These are phyloP conservation scores for Agrotis ipsilon DNA, from an alignment of 2,888 invertebrate species.

Conservation along the genomic window DNA sequence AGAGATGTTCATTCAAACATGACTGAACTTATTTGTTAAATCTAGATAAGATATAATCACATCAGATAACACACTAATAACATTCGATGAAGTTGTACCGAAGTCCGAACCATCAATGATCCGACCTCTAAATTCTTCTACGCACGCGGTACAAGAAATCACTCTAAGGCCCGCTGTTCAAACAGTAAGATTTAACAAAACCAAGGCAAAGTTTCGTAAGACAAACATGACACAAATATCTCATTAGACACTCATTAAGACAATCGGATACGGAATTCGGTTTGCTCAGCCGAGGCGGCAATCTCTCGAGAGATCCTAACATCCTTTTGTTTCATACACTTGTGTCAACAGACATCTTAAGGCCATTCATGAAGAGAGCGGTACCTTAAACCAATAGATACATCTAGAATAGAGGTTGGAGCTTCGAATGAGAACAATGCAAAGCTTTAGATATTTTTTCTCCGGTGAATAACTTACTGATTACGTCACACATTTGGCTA, in stretches of 20 bases:
- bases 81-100: slow-evolving; percentile 23
- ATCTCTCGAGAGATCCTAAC: slow-evolving; percentile 79
- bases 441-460: slow-evolving; percentile 22
- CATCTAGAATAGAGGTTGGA: slow-evolving; percentile 41
- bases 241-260: slow-evolving; percentile 82
- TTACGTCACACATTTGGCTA: background rate
- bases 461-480: slow-evolving; percentile 1
- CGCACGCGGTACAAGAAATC: slow-evolving; percentile 27
- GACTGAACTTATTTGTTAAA: slow-evolving; percentile 19
- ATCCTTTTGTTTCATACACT: slow-evolving; percentile 84
- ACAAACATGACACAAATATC: slow-evolving; percentile 73
- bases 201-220: slow-evolving; percentile 69
- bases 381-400: slow-evolving; percentile 52
- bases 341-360: slow-evolving; percentile 79
- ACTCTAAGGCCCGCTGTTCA: slow-evolving; percentile 44
- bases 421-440: slow-evolving; percentile 31
- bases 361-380: slow-evolving; percentile 64
- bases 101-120: background rate
- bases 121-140: slow-evolving; percentile 35
- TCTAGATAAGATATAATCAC: slow-evolving; percentile 21
- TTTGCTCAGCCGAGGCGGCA: slow-evolving; percentile 82
- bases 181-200: slow-evolving; percentile 61
- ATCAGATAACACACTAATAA: slow-evolving; percentile 22
- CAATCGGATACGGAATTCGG: slow-evolving; percentile 77
- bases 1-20: background rate